Percentiles rank a stretch among this genome's conserved stretches.
Evolutionary conservation across 2,113 vertebrate species (phyloP).

Genomic region (Labeo rohita): DNA sequence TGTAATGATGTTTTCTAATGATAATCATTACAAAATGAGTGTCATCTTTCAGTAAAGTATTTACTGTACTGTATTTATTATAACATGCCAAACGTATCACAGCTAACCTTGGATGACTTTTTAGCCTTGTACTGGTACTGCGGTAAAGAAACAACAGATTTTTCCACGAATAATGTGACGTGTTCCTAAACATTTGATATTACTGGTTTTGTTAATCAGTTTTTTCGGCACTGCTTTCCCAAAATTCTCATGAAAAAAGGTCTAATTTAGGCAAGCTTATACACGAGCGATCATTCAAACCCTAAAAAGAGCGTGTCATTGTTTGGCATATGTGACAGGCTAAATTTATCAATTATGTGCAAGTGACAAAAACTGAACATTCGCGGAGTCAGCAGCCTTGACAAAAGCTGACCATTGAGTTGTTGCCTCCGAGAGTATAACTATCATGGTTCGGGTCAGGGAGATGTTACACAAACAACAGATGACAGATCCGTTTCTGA

Average conservation of each 20-base stretch:
- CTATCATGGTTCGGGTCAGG: constrained; percentile 12
- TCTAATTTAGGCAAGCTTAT: constrained; percentile 13
- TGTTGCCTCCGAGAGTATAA: constrained; percentile 3
- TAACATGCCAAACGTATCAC: neutral
- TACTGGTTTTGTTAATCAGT: neutral
- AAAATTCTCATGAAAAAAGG: neutral
- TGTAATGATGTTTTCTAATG: neutral
- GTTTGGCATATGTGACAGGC: neutral
- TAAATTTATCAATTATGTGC: constrained; percentile 3
- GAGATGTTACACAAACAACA: constrained; percentile 38
- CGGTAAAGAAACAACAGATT: neutral
- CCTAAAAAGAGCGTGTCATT: neutral
- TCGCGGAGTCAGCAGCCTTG: neutral
- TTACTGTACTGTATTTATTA: neutral
- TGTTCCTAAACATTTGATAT: constrained; percentile 12
- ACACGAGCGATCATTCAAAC: neutral
- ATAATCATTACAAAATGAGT: neutral
- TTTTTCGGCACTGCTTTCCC: neutral
- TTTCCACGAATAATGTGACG: neutral
- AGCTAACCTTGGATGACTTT: neutral
- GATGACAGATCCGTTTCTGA: constrained; percentile 21
- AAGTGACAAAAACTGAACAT: neutral
- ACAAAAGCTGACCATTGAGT: constrained; percentile 14
- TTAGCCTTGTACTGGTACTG: neutral
- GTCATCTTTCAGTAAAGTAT: neutral